phyloP scores from a whole-genome alignment of 2,888 invertebrate species.

The Lasioglossum calceatum region DNA sequence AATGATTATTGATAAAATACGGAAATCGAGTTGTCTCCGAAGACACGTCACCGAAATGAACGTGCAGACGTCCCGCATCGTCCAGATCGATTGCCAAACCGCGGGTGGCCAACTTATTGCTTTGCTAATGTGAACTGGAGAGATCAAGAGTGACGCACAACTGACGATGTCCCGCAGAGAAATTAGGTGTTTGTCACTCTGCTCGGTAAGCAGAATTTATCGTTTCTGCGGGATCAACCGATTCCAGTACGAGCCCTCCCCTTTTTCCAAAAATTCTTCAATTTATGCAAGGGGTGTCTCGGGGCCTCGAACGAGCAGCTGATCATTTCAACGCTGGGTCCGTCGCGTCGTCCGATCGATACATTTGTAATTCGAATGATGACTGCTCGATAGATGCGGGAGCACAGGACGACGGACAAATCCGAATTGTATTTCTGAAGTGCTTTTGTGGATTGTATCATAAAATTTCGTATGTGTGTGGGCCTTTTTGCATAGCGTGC shows the following conservation, averaged over 20 bases:
- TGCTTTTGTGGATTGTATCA: constrained; percentile 8
- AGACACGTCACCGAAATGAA: constrained; percentile 12
- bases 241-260: constrained; percentile 21
- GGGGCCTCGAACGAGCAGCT: constrained; percentile 32
- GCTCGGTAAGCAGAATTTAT: constrained; percentile 67
- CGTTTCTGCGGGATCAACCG: constrained; percentile 66
- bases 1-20: not conserved
- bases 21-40: constrained; percentile 4
- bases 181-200: constrained; percentile 61
- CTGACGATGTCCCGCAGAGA: constrained; percentile 63
- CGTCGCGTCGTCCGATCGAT: constrained; percentile 36
- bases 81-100: constrained; percentile 52
- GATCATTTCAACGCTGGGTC: constrained; percentile 33
- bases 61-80: constrained; percentile 42
- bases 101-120: constrained; percentile 77
- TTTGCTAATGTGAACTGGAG: constrained; percentile 64
- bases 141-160: constrained; percentile 57
- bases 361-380: constrained; percentile 58
- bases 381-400: constrained; percentile 51
- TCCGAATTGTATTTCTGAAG: constrained; percentile 27
- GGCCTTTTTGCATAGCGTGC: not conserved
- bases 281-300: constrained; percentile 59
- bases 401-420: constrained; percentile 35
- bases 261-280: constrained; percentile 35
- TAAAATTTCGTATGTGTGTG: not conserved